Percentiles rank a stretch among this genome's conserved stretches.
phyloP scores from a whole-genome alignment of 1,140 invertebrate genomes.

The Lordiphosa collinella region DNA sequence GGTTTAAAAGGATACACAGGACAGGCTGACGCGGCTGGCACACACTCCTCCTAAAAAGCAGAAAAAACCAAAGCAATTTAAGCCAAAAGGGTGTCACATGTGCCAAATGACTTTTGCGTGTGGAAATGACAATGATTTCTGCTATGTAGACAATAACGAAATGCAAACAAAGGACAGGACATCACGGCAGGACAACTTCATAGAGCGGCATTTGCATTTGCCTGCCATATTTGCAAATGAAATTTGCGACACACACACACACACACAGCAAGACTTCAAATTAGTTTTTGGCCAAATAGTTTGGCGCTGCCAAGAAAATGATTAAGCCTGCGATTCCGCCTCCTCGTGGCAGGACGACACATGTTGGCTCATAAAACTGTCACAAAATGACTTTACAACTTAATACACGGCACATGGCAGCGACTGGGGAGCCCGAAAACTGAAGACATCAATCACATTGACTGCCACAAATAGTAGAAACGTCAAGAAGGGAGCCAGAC shows the following conservation, averaged over 20 bases:
- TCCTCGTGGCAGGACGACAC: conserved; percentile 33
- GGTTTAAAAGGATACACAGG: conserved; percentile 54
- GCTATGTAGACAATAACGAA: conserved; percentile 73
- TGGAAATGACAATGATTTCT: conserved; percentile 78
- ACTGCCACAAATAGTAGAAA: conserved; percentile 66
- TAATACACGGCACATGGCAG: conserved; percentile 55
- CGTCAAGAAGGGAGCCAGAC: conserved; percentile 25
- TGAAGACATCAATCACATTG: conserved; percentile 71
- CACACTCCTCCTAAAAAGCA: conserved; percentile 4
- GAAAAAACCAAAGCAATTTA: conserved; percentile 66
- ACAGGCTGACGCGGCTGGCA: conserved; percentile 39
- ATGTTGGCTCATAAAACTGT: conserved; percentile 70
- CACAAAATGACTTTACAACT: conserved; percentile 77
- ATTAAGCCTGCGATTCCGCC: conserved; percentile 53
- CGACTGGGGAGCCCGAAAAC: conserved; percentile 22
- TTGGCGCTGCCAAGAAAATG: conserved; percentile 52
- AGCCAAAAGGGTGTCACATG: conserved; percentile 77
- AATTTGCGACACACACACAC: conserved; percentile 40
- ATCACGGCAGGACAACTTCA: conserved; percentile 62
- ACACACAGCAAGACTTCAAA: conserved; percentile 49
- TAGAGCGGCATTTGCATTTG: conserved; percentile 74
- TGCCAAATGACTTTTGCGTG: conserved; percentile 77
- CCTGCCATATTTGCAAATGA: conserved; percentile 76
- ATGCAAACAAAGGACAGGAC: conserved; percentile 66
- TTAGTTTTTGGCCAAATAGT: conserved; percentile 66